Evolutionary conservation across 30 jellyfish, hydroid and myxozoan genomes (phyloP), one percentile per base, ranked within the genome.

Genomic region (Aurelia aurita complex sp. Pacific): DNA sequence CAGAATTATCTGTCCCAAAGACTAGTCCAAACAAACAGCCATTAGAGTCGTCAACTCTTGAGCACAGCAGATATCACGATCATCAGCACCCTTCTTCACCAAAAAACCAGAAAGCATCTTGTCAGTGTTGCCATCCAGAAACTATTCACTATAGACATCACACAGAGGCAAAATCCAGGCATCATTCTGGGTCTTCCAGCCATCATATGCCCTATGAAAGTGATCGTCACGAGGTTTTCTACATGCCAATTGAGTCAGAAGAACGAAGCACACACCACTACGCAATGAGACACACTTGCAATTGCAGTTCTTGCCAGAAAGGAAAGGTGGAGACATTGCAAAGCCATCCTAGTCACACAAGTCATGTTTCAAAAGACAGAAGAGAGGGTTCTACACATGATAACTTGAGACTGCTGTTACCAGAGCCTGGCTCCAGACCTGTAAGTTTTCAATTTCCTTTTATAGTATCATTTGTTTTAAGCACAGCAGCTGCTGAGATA

Each of bases 271-370:
- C 87, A 10, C 93, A 84, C 65, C 93, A 84, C 36, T 84, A 72
- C 65, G 87, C 74, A 16, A n/a, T 73, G 64, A 77, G 81, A 13
- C 83, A 57, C n/a, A 13, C 93, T 4, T 84, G 93, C 36, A 73
- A 73, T 63, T 84, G 93, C 76, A 73, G 87, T 55, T 84, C 93
- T 4, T 84, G 93, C 67, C 93, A 84, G 54, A 84, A 84, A 84
- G 87, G 81, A 50, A 74, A 86, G 50, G 59, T 84, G n/a, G 93
- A 84, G 15, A 18, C 74, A 57, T 4, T 82, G 69, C 91, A 64
- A 23, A n/a, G 81, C 10, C 69, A 16, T 64, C 15, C 73, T 18
- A 16, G 35, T 32, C 93, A 73, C 50, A n/a, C 73, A 12, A 61
- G 81, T 10, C 62, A 34, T 14, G 57, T 62, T 33, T 67, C 63